Base-by-base conservation (phyloP, 2,113 vertebrate genomes). In the Phylloscopus trochiloides region DNA sequence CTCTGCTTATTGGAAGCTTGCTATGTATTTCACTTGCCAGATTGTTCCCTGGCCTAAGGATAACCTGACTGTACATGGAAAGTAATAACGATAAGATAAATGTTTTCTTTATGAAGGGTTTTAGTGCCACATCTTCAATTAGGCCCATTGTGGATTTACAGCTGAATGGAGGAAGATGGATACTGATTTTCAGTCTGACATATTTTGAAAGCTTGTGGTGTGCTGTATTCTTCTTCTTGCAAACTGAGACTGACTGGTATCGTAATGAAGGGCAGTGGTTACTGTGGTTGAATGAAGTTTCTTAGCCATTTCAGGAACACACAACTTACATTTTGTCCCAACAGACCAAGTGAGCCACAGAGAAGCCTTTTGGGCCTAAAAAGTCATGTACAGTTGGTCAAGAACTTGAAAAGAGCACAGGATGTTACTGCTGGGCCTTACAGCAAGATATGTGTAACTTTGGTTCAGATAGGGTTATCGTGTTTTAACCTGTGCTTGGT, bases 251-350 rank as follows among this genome's bases (percentile, higher is more conserved):
- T 70, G 20, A 4, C 3, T 3, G 51, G 14, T n/a, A 19, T 66
- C 0, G 0, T 59, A 42, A 50, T 24, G 29, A 83, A 42, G 17
- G 50, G 9, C 34, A 5, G 6, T 32, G 18, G 11, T 70, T 36
- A 14, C 32, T 73, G 67, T 48, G 12, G 16, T 58, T 7, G 1
- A 55, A 29, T 0, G 0, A 40, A 54, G 32, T 26, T 40, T 55
- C 36, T 62, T 24, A 17, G 20, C 43, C 3, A 0, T 70, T 62
- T 66, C 47, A 71, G 50, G 62, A 61, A 24, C 1, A 3, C 10
- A 19, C 16, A 48, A 15, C 22, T 57, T 24, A 4, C 0, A 1
- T 38, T 57, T 50, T 62, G 29, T 58, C n/a, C 59, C 40, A n/a
- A 2, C 19, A 34, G 58, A 52, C 29, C 16, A 7, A 18, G 24